Conservation (phyloP, 2,888 invertebrate genomes). For the Drosophila macrospina region DNA sequence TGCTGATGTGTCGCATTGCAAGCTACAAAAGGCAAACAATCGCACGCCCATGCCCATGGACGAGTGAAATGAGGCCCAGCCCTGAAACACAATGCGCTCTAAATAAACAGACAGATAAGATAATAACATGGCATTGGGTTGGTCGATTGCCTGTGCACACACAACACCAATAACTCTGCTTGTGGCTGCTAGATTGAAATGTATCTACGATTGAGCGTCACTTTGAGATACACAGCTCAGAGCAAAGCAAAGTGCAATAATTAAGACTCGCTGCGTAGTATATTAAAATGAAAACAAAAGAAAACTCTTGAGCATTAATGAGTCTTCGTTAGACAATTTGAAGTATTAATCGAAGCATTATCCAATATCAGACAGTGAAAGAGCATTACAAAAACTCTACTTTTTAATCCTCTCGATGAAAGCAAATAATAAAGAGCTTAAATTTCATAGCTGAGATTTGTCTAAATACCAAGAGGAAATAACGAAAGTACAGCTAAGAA, state of each 20-base stretch:
- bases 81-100: constrained; percentile 73
- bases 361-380: constrained; percentile 12
- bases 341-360: constrained; percentile 12
- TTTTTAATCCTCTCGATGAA: neutral
- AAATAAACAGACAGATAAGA: constrained; percentile 64
- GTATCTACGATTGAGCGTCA: constrained; percentile 53
- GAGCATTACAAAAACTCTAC: constrained; percentile 4
- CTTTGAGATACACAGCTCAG: constrained; percentile 10
- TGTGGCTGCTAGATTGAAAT: constrained; percentile 65
- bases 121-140: constrained; percentile 41
- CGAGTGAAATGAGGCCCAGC: constrained; percentile 49
- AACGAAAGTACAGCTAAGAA: neutral
- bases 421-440: constrained; percentile 2
- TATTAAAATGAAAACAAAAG: constrained; percentile 24
- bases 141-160: constrained; percentile 24
- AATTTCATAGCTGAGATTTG: constrained; percentile 1
- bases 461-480: neutral
- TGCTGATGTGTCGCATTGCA: constrained; percentile 41
- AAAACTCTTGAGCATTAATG: constrained; percentile 25
- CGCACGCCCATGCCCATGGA: constrained; percentile 37
- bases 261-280: constrained; percentile 27
- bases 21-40: constrained; percentile 62
- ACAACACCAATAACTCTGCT: constrained; percentile 23
- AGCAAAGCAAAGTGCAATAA: constrained; percentile 41
- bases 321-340: constrained; percentile 26